These are phyloP conservation scores for Heliconius eleuchia DNA, from an alignment of 1,140 invertebrate species.

Conservation along the genomic window DNA sequence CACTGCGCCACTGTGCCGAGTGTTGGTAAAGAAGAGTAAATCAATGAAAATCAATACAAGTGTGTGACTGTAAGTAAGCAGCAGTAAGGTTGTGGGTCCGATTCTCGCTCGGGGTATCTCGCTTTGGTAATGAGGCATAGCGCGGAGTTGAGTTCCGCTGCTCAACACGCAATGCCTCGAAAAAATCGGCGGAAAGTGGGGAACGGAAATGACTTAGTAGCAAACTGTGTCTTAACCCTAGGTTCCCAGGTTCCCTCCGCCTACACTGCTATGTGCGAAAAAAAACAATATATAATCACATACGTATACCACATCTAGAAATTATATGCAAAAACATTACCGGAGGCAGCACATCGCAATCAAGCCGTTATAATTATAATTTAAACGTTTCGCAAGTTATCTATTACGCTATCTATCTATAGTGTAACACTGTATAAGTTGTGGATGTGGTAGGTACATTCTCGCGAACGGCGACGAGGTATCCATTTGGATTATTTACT, in stretches of 20 bases:
- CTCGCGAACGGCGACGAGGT: background rate
- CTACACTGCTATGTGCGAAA: background rate
- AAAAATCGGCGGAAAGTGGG: background rate
- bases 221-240: background rate
- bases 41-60: too few species aligned
- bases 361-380: conserved; percentile 35
- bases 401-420: conserved; percentile 34
- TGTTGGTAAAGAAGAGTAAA: too few species aligned
- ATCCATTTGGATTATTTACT: too few species aligned
- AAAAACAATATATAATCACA: background rate
- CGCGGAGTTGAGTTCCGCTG: background rate
- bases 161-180: background rate
- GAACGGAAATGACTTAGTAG: too few species aligned
- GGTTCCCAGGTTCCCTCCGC: background rate
- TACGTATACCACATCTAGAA: conserved; percentile 17
- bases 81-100: too few species aligned
- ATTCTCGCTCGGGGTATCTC: too few species aligned
- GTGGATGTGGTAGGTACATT: conserved; percentile 1
- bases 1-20: too few species aligned
- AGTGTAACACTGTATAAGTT: background rate
- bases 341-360: conserved; percentile 37
- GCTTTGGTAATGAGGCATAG: background rate
- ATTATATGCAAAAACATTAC: background rate
- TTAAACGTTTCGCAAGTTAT: conserved; percentile 35
- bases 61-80: too few species aligned